phyloP scores from a whole-genome alignment of 2,888 invertebrate genomes.

The Altica lythri region DNA sequence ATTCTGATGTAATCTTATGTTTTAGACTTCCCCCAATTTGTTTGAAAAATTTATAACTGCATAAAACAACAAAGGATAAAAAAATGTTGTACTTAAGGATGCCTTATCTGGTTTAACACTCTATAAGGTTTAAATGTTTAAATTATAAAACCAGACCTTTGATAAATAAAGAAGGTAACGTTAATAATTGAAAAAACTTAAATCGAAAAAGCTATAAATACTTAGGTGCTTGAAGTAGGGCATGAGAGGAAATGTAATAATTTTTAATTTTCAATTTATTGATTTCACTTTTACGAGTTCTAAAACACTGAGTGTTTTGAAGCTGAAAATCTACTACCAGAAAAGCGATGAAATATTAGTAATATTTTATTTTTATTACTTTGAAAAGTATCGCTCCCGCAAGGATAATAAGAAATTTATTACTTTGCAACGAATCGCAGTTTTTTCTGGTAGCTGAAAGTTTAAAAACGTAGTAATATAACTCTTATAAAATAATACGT shows the following conservation, averaged over 20 bases:
- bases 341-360: background rate
- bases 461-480: background rate
- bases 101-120: too few relatives aligned
- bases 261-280: conserved; percentile 1
- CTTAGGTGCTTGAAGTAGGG: too few relatives aligned
- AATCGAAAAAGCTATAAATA: background rate
- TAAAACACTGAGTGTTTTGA: background rate
- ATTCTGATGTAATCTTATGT: too few relatives aligned
- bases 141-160: too few relatives aligned
- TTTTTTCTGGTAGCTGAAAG: background rate
- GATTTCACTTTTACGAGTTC: background rate
- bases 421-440: background rate
- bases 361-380: conserved; percentile 4
- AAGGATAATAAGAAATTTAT: background rate
- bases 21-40: too few relatives aligned
- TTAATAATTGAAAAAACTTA: background rate
- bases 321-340: too few relatives aligned
- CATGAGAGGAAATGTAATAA: background rate
- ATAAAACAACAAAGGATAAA: too few relatives aligned
- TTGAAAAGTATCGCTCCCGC: background rate
- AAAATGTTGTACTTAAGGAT: too few relatives aligned
- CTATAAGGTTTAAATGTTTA: too few relatives aligned
- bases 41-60: too few relatives aligned
- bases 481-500: too few relatives aligned
- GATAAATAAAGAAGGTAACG: background rate